Percentiles rank a stretch among this genome's conserved stretches.
Evolutionary conservation across 2,797 vertebrate species (phyloP).

Genomic region (Danio jaintianensis): DNA sequence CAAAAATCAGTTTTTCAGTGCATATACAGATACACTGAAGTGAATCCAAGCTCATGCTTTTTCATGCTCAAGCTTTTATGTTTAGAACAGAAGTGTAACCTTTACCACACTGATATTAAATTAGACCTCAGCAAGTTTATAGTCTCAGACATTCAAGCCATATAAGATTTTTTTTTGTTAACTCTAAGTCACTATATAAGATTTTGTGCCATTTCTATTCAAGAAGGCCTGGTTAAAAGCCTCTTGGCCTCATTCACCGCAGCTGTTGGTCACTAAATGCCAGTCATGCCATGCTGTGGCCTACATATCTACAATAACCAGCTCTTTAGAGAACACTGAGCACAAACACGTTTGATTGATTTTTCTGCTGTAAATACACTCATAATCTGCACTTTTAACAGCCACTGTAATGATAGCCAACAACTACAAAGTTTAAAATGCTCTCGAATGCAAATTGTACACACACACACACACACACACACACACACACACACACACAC

Average conservation of each 20-base stretch:
- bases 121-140: background rate
- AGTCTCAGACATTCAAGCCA: background rate
- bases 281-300: slow-evolving; percentile 14
- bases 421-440: background rate
- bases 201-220: background rate
- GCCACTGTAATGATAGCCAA: background rate
- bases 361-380: background rate
- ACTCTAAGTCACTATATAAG: background rate
- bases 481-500: too few relatives aligned
- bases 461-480: too few relatives aligned
- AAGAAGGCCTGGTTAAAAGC: slow-evolving; percentile 4
- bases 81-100: background rate
- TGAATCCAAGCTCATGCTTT: background rate
- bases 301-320: slow-evolving; percentile 23
- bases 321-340: slow-evolving; percentile 7
- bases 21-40: background rate
- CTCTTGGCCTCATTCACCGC: slow-evolving; percentile 20
- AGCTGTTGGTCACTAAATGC: slow-evolving; percentile 57
- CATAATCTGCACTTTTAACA: background rate
- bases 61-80: background rate
- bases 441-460: too few relatives aligned
- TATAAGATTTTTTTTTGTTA: background rate
- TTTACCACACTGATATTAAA: slow-evolving; percentile 12
- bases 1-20: too few relatives aligned
- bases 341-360: background rate